Conservation (phyloP, 2,888 invertebrate species). For the Bugulina stolonifera region DNA sequence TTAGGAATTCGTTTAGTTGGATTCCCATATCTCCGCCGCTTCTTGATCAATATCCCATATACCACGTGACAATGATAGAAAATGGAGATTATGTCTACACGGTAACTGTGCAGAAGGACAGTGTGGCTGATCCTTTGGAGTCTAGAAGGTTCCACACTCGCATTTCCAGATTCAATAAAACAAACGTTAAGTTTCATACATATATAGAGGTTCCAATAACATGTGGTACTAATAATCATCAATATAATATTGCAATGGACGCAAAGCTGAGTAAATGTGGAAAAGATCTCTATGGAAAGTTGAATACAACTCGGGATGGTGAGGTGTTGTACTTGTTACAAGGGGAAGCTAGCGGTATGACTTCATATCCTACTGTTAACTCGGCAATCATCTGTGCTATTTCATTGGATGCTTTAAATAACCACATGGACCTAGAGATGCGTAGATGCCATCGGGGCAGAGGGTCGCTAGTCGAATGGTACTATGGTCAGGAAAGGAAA, state of each 20-base stretch:
- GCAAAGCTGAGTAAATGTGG: neutral
- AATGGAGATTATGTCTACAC: neutral
- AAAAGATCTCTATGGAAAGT: neutral
- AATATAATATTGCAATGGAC: constrained; percentile 17
- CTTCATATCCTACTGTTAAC: neutral
- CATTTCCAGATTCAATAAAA: constrained; percentile 17
- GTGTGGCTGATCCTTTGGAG: neutral
- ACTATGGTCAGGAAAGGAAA: neutral
- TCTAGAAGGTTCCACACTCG: neutral
- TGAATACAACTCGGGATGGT: neutral
- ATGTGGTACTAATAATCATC: neutral
- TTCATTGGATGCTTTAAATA: neutral
- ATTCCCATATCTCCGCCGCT: neutral
- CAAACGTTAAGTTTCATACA: neutral
- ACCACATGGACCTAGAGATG: neutral
- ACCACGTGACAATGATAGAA: neutral
- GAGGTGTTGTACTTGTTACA: neutral
- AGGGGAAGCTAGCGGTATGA: neutral
- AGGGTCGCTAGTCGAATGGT: neutral
- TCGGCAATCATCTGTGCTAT: neutral
- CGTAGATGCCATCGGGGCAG: neutral
- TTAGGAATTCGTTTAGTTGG: neutral
- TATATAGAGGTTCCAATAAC: constrained; percentile 19
- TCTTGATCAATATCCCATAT: neutral
- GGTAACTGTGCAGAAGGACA: neutral